Conservation (phyloP, 2,888 invertebrate genomes). For the Pseudococcus viburni region DNA sequence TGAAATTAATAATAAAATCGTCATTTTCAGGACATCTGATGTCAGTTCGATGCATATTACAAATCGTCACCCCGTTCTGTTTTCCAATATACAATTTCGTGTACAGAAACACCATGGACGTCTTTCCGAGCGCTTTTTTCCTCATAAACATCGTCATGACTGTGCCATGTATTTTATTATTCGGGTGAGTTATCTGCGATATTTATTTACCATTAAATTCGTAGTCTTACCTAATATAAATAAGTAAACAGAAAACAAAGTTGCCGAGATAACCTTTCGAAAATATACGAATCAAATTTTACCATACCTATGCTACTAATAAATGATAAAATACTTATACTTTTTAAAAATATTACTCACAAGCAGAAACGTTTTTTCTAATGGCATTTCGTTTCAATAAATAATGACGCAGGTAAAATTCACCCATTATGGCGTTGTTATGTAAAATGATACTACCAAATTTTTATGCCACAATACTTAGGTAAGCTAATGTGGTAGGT, state of each 20-base stretch:
- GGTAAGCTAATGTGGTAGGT: too few relatives aligned
- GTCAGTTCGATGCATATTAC: conserved; percentile 59
- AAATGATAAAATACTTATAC: not conserved
- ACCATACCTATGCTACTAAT: not conserved
- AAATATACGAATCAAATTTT: not conserved
- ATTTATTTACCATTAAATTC: not conserved
- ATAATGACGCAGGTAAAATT: too few relatives aligned
- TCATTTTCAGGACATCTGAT: conserved; percentile 60
- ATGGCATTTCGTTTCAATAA: too few relatives aligned
- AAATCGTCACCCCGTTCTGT: conserved; percentile 59
- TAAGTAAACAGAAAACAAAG: not conserved
- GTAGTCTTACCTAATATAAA: not conserved
- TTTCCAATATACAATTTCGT: conserved; percentile 66
- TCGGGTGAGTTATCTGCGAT: conserved; percentile 13
- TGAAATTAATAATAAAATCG: not conserved
- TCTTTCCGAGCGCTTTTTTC: conserved; percentile 65
- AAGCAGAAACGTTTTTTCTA: not conserved
- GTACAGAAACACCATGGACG: conserved; percentile 65
- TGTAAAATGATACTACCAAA: too few relatives aligned
- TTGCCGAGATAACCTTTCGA: not conserved
- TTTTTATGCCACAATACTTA: too few relatives aligned
- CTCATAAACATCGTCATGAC: conserved; percentile 66
- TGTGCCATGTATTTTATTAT: conserved; percentile 50
- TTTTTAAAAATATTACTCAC: not conserved
- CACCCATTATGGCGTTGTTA: too few relatives aligned